Evolutionary conservation across 2,797 vertebrate genomes (phyloP), one percentile per base, ranked within the genome.

Genomic region (Myotis planiceps): DNA sequence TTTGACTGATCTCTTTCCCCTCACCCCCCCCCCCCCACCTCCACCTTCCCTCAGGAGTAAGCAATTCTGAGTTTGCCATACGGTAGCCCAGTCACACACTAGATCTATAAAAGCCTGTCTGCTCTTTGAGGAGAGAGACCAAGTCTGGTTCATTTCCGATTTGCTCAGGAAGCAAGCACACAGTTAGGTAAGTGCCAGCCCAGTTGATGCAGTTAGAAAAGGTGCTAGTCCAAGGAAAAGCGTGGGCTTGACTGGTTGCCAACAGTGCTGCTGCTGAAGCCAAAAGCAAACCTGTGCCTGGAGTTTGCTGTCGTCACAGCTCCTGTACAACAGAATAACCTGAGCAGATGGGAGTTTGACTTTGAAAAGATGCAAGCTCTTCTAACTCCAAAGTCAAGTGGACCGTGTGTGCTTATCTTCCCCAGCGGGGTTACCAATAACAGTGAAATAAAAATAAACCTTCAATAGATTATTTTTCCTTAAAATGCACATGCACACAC

Each of bases 361-460:
- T 53, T 92, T 86, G 71, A 89, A 75, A 93, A 92, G 55, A 90
- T 21, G 27, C 75, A 87, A 92, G 34, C 27, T 85, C 74, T 94
- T 92, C 29, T 85, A 95, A 81, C 10, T 16, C 16, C 37, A 58
- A 75, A 92, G 68, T 85, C 34, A 94, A 94, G 32, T 34, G 19
- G 32, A 21, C 60, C 25, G 74, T 60, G 19, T 75, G 37, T 72
- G n/a, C 19, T 58, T 78, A 49, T 81, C 65, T 49, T 47, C 45
- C n/a, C 29, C 39, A 55, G n/a, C 1, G 79, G 29, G 21, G 84
- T 90, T 88, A 39, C 10, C 55, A 65, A 47, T 88, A 95, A 88
- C n/a, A 92, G 74, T 92, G 58, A 79, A 95, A 91, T 71, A 94
- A 92, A 97, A 95, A 83, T 47, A 92, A 96, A 55, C 18, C 25